These are phyloP conservation scores for Aporophyla lueneburgensis DNA, from an alignment of 2,888 invertebrate species.

Conservation along the genomic window DNA sequence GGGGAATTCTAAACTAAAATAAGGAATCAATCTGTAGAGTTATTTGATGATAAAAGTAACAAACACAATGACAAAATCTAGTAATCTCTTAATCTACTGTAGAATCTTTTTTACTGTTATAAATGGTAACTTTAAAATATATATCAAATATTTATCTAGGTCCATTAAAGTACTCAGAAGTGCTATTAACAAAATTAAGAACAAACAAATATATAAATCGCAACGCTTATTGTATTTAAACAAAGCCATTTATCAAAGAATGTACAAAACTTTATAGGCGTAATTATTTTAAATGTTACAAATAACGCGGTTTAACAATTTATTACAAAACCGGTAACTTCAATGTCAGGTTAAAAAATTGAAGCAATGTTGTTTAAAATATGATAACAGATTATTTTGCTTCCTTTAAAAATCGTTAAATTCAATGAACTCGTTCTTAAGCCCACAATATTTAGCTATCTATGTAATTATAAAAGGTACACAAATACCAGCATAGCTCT, in stretches of 20 bases:
- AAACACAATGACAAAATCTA: too few species aligned
- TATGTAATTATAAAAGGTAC: conserved; percentile 6
- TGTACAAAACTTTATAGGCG: conserved; percentile 51
- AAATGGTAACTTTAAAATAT: background rate
- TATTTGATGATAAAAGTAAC: too few species aligned
- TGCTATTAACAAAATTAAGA: conserved; percentile 37
- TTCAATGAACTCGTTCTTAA: conserved; percentile 20
- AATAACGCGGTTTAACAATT: conserved; percentile 57
- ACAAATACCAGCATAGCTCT: conserved; percentile 9
- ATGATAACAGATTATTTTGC: conserved; percentile 18
- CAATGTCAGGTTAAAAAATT: conserved; percentile 55
- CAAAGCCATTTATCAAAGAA: conserved; percentile 57
- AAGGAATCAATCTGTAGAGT: background rate
- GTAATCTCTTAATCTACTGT: background rate
- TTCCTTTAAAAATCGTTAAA: conserved; percentile 14
- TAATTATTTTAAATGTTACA: conserved; percentile 66
- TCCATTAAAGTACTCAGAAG: conserved; percentile 16
- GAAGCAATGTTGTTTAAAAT: conserved; percentile 32
- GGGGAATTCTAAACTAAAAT: background rate
- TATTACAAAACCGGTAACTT: conserved; percentile 52
- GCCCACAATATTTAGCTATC: background rate
- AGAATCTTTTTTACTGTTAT: background rate
- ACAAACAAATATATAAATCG: conserved; percentile 49
- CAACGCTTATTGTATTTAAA: conserved; percentile 50
- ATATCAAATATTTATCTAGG: background rate